phyloP scores from a whole-genome alignment of 2,113 vertebrate genomes.

The Channa argus region DNA sequence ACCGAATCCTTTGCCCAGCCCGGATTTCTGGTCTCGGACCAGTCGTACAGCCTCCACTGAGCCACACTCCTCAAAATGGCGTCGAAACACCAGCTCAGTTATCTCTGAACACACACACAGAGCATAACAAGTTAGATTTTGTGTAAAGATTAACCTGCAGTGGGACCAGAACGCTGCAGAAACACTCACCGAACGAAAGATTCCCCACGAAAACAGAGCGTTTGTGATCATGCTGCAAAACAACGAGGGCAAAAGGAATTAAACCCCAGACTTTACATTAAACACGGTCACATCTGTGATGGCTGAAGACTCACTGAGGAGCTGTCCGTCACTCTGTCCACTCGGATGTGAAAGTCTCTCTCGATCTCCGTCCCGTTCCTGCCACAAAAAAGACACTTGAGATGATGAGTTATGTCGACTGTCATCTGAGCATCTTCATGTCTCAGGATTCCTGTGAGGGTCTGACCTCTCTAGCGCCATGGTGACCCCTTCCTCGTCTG shows the following conservation, averaged over 20 bases:
- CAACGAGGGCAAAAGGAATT: neutral
- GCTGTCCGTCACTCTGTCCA: constrained; percentile 85
- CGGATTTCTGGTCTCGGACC: constrained; percentile 87
- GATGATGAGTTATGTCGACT: rapidly evolving
- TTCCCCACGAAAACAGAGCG: constrained; percentile 94
- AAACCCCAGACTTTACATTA: neutral
- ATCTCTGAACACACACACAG: constrained; percentile 80
- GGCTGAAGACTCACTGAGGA: constrained; percentile 11
- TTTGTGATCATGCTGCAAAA: constrained; percentile 89
- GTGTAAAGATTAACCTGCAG: neutral
- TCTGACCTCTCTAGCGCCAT: constrained; percentile 87
- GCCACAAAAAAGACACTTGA: neutral
- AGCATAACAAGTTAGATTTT: too few relatives aligned
- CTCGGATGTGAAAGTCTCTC: constrained; percentile 88
- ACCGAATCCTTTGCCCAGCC: constrained; percentile 94
- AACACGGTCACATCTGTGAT: too few relatives aligned
- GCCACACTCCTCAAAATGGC: constrained; percentile 90
- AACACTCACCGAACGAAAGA: constrained; percentile 91
- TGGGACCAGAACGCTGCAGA: neutral
- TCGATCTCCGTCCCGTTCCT: constrained; percentile 92
- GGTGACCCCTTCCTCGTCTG: constrained; percentile 81
- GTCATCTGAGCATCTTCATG: neutral
- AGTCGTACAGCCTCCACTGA: constrained; percentile 86
- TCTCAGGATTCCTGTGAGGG: too few relatives aligned
- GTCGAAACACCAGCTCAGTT: constrained; percentile 80